phyloP scores from a whole-genome alignment of 2,888 invertebrate species.

The Bembecia ichneumoniformis region DNA sequence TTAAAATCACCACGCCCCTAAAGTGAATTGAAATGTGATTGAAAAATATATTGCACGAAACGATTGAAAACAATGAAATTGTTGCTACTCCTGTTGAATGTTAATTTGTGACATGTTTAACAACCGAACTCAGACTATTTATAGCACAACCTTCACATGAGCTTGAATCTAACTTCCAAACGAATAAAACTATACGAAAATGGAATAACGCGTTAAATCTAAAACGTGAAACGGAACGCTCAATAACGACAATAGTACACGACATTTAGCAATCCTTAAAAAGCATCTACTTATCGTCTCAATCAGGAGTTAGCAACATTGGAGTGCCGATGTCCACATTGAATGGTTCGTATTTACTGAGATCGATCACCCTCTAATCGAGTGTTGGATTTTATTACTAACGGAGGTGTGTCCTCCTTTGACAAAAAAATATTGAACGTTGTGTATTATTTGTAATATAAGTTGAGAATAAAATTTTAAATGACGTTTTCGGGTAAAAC shows the following conservation, averaged over 20 bases:
- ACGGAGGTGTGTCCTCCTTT: constrained; percentile 25
- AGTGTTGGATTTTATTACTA: constrained; percentile 37
- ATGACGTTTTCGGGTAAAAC: too few species aligned
- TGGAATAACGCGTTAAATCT: constrained; percentile 3
- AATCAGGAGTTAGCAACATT: constrained; percentile 56
- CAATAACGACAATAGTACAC: too few species aligned
- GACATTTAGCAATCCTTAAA: too few species aligned
- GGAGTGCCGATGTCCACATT: neutral
- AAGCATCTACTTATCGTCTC: neutral
- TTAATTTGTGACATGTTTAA: constrained; percentile 6
- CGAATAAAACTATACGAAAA: constrained; percentile 6
- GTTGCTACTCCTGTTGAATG: constrained; percentile 45
- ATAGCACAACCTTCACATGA: constrained; percentile 61
- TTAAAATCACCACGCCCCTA: constrained; percentile 10
- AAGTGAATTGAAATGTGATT: constrained; percentile 6
- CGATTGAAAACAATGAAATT: constrained; percentile 20
- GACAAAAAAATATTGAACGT: constrained; percentile 16
- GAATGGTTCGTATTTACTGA: constrained; percentile 29
- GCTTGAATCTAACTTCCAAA: constrained; percentile 28
- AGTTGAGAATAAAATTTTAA: neutral
- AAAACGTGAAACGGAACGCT: too few species aligned
- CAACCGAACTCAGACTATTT: constrained; percentile 41
- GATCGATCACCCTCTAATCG: constrained; percentile 48
- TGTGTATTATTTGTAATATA: constrained; percentile 36
- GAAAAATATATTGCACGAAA: constrained; percentile 19